phyloP scores from a whole-genome alignment of 2,888 invertebrate species.

The Alcis repandata region DNA sequence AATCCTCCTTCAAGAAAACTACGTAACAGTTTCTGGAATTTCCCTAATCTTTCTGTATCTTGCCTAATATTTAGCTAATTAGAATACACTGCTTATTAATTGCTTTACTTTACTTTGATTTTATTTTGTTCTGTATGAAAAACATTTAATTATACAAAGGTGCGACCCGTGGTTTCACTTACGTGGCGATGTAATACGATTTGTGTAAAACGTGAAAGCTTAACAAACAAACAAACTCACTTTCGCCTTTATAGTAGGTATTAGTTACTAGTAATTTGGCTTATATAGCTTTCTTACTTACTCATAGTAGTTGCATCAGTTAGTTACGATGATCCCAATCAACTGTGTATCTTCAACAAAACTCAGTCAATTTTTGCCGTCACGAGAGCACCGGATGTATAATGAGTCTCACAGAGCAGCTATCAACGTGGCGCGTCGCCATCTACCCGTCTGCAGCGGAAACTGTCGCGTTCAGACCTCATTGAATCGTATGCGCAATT shows the following conservation, averaged over 20 bases:
- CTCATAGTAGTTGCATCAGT: no score
- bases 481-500: constrained; percentile 74
- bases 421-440: constrained; percentile 31
- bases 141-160: no score
- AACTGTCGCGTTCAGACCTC: constrained; percentile 62
- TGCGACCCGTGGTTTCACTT: no score
- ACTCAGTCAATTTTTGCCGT: constrained; percentile 14
- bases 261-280: no score
- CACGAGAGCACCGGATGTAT: constrained; percentile 19
- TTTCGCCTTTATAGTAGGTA: no score
- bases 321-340: no score
- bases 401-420: constrained; percentile 17
- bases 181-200: no score
- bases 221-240: no score
- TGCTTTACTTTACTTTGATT: background rate
- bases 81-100: no score
- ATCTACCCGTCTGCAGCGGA: constrained; percentile 63
- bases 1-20: constrained; percentile 41
- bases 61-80: background rate
- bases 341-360: background rate
- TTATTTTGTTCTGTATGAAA: background rate
- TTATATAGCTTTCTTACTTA: no score
- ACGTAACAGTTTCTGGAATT: constrained; percentile 16
- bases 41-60: background rate
- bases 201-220: no score